Evolutionary conservation across 2,113 vertebrate genomes (phyloP).

Genomic region (Mustelus asterias): DNA sequence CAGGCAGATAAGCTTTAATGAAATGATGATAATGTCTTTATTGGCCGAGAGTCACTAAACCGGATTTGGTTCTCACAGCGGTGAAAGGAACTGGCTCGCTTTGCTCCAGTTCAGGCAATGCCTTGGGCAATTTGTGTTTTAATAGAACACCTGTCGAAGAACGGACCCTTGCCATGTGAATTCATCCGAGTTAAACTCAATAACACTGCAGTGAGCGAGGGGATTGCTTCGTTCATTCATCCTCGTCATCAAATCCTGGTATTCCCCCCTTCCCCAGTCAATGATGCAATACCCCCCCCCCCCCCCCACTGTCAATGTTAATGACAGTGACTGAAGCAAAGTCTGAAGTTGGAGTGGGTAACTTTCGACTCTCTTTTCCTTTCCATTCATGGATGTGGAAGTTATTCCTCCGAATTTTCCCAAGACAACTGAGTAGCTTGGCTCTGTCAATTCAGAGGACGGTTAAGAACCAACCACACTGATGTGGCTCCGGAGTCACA

Average conservation of each 20-base stretch:
- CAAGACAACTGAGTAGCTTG: not conserved
- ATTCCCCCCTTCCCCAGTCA: not conserved
- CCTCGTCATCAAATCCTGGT: not conserved
- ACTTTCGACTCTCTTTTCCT: not conserved
- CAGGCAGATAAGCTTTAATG: conserved; percentile 10
- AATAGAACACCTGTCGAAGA: not conserved
- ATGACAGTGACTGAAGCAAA: not conserved
- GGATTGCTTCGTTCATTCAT: not conserved
- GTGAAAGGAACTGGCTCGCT: conserved; percentile 25
- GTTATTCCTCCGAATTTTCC: not conserved
- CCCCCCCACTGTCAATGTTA: not conserved
- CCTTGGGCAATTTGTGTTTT: not conserved
- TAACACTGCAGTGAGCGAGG: not conserved
- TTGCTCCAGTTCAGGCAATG: conserved; percentile 14
- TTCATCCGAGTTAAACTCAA: not conserved
- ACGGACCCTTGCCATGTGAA: not conserved
- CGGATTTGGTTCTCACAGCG: conserved; percentile 27
- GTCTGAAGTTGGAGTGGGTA: not conserved
- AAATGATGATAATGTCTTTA: not conserved
- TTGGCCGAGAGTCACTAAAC: conserved; percentile 13
- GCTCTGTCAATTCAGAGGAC: not conserved
- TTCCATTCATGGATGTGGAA: not conserved
- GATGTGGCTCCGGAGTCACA: not conserved
- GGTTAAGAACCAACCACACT: not conserved
- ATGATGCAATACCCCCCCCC: not conserved